Conservation (phyloP, 2,113 vertebrate species). For the Probosciger aterrimus region DNA sequence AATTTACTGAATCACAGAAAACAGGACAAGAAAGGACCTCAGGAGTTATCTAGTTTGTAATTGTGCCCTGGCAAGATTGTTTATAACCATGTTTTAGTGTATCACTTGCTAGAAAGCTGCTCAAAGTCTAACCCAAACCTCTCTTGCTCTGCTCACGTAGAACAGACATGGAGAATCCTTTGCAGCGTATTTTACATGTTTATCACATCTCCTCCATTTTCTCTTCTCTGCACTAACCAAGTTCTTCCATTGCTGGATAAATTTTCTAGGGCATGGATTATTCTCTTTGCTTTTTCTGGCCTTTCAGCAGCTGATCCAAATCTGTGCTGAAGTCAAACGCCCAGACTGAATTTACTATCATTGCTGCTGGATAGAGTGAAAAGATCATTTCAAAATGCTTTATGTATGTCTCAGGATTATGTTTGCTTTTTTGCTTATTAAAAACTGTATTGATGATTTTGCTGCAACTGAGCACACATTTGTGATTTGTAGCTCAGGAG, state of each 20-base stretch:
- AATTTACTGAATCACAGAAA: neutral
- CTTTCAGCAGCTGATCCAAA: conserved; percentile 27
- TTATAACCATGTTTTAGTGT: neutral
- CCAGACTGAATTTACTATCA: neutral
- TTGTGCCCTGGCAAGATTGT: neutral
- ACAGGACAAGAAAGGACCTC: neutral
- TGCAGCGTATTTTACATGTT: neutral
- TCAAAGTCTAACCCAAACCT: neutral
- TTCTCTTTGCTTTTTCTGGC: neutral
- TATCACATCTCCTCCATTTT: neutral
- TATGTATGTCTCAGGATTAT: conserved; percentile 9
- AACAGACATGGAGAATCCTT: neutral
- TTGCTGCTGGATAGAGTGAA: conserved; percentile 1
- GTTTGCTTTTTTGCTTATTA: conserved; percentile 16
- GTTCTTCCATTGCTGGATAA: neutral
- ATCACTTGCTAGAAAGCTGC: neutral
- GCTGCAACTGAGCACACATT: neutral
- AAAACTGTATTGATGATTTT: neutral
- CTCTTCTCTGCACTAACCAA: neutral
- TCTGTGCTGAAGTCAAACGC: neutral
- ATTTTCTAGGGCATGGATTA: conserved; percentile 16
- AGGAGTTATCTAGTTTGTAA: neutral
- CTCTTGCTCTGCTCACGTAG: neutral
- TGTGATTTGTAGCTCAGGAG: neutral
- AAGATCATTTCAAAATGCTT: conserved; percentile 22